A percentile compares a stretch with the other conserved stretches of the same genome.
Evolutionary conservation across 2,888 invertebrate species (phyloP).

Genomic region (Stenoptilia bipunctidactyla): DNA sequence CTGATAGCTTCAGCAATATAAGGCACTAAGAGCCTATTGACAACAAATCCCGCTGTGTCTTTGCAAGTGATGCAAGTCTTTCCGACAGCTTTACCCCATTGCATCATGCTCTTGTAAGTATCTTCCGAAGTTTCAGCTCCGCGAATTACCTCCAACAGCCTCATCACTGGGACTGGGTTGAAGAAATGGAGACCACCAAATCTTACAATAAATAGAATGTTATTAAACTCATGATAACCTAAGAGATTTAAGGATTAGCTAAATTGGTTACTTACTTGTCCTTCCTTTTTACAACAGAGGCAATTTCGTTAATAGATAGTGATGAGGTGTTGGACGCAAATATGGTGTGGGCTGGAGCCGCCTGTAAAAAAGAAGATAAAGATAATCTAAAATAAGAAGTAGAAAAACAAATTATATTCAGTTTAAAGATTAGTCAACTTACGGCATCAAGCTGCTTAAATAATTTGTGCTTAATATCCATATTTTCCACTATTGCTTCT

Average conservation of each 20-base stretch:
- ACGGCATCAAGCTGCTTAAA: conserved; percentile 79
- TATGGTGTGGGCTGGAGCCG: conserved; percentile 79
- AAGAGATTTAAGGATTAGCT: neutral
- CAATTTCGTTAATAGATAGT: conserved; percentile 85
- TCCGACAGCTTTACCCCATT: conserved; percentile 85
- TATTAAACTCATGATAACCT: neutral
- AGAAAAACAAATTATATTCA: neutral
- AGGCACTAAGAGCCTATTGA: conserved; percentile 88
- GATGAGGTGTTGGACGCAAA: conserved; percentile 94
- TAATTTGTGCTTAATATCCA: conserved; percentile 81
- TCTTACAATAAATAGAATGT: conserved; percentile 24
- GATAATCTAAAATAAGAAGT: neutral
- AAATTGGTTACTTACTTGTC: conserved; percentile 55
- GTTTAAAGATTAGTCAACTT: conserved; percentile 22
- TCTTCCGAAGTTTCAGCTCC: conserved; percentile 82
- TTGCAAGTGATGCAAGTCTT: conserved; percentile 90
- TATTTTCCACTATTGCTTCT: conserved; percentile 89
- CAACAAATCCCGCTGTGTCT: conserved; percentile 94
- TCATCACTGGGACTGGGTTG: conserved; percentile 93
- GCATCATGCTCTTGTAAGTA: conserved; percentile 79
- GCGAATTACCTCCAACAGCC: conserved; percentile 84
- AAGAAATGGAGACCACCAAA: conserved; percentile 94
- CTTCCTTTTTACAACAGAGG: conserved; percentile 77
- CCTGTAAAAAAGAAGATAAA: conserved; percentile 40
- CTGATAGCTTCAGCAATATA: conserved; percentile 85